Percentiles rank a stretch among this genome's conserved stretches.
phyloP scores from a whole-genome alignment of 1,140 invertebrate species.

The Sitodiplosis mosellana region DNA sequence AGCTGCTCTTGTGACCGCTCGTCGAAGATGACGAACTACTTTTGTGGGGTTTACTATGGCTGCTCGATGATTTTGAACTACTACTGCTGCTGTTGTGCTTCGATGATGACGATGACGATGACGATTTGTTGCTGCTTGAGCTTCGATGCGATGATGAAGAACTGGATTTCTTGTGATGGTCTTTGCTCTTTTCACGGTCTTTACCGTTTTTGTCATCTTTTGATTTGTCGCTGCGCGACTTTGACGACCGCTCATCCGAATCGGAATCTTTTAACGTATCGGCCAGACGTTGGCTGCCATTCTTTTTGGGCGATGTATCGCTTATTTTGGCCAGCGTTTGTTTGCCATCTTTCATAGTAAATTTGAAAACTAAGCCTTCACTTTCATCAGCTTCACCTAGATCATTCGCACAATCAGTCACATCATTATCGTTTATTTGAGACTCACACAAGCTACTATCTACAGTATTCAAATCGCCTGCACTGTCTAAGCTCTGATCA shows the following conservation, averaged over 20 bases:
- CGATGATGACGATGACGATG: conserved; percentile 9
- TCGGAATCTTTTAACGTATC: conserved; percentile 10
- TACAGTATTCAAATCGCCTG: no score
- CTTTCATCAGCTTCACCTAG: conserved; percentile 8
- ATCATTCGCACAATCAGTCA: no score
- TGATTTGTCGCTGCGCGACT: conserved; percentile 3
- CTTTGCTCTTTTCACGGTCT: conserved; percentile 18
- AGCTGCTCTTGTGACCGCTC: conserved; percentile 10
- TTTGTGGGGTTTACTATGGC: background rate
- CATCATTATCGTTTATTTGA: no score
- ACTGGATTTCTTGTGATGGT: conserved; percentile 17
- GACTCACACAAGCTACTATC: no score
- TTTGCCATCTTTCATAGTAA: conserved; percentile 53
- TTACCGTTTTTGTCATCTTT: conserved; percentile 22
- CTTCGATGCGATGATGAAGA: background rate
- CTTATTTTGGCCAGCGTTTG: conserved; percentile 45
- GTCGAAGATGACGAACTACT: conserved; percentile 9
- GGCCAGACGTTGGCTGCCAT: conserved; percentile 8
- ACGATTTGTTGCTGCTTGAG: conserved; percentile 6
- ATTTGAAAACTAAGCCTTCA: conserved; percentile 35
- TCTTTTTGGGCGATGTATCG: conserved; percentile 10
- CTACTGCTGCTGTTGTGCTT: conserved; percentile 16
- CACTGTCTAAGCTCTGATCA: no score
- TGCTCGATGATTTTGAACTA: conserved; percentile 2
- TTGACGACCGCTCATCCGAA: conserved; percentile 7